Evolutionary conservation across 2,888 invertebrate species (phyloP), one percentile per base, ranked within the genome.

Genomic region (Tetranychus piercei): DNA sequence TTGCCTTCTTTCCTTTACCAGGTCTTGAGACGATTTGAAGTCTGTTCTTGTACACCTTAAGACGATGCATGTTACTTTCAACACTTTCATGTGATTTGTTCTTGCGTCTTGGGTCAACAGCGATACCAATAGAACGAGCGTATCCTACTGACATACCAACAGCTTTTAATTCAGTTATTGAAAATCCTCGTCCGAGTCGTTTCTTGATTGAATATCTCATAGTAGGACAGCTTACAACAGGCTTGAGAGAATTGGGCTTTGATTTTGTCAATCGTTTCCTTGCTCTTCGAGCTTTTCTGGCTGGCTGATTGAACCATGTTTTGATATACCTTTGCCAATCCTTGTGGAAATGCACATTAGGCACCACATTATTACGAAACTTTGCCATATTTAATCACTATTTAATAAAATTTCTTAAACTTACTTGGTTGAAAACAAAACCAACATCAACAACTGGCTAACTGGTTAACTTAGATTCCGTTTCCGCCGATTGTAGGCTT

Each of bases 341-440:
- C 86, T 99, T 99, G 85, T 95, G 97, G 88, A 97, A 99, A 86
- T 99, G 99, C 83, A 91, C 94, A 89, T 97, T 97, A 77, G 97
- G 97, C 84, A 99, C 91, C 90, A 97, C 92, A 87, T 94, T 94
- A 88, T 96, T 96, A 81, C 95, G 89, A 86, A 93, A 94, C 34
- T 86, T 84, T 76, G 86, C 85, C 86, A 86, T 86, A 77, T 78
- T 81, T 34, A 34, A 34, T 34, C 34, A 34, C 34, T 4, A 34
- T 55, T 55, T 55, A 55, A 55, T 55, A 6, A 55, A 55, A 6
- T 55, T 55, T 34, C 0, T 3, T 5, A 34, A 5, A 34, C 4
- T 34, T 34, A 34, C 34, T 34, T 34, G 34, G 34, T 34, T 34
- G 34, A 34, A 34, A 34, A 34, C 34, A 34, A 4, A 34, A 34